Evolutionary conservation across 2,888 invertebrate species (phyloP), one percentile per base, ranked within the genome.

Genomic region (Apotomis capreana): DNA sequence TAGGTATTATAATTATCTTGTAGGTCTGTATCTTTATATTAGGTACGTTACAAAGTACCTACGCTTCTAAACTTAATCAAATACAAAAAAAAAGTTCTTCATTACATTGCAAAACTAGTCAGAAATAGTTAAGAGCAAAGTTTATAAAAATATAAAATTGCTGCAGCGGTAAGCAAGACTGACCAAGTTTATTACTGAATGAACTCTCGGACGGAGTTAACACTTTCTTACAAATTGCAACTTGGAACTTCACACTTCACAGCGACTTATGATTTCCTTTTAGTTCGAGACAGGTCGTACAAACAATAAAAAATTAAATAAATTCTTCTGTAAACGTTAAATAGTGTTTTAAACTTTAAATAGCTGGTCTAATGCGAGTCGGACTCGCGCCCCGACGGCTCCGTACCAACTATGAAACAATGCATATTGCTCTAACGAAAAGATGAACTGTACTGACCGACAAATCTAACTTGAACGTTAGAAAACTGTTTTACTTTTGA

Each of bases 171-270:
- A 51, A 59, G 12, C 68, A 58, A 57, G 58, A 62, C 12, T 57
- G 51, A 63, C 57, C 58, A 69, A 69, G 69, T 69, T 69, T 63
- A 63, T 63, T 61, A 58, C 55, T 63, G 10, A 61, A 69, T 55
- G 44, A 61, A 69, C 69, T 69, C n/a, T 40, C 10, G 26, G 57
- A 57, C 40, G 26, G 58, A 63, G 63, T 63, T 69, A 62, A 62
- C 40, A 58, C 57, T 69, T 52, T 63, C 49, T 37, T 51, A 63
- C 58, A 51, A 69, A 63, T 63, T 58, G 57, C 51, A 40, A 63
- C 69, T 44, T 26, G 9, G 9, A 15, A 54, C 37, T 51, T 51
- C 40, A 4, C 40, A 54, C 37, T 51, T 51, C 40, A 4, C 40
- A 36, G 15, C 4, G 26, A 62, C 69, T 69, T 67, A 57, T 58